Percentiles rank a stretch among this genome's conserved stretches.
These are phyloP conservation scores for Latrodectus elegans DNA, from an alignment of 2,888 invertebrate genomes.

Conservation along the genomic window DNA sequence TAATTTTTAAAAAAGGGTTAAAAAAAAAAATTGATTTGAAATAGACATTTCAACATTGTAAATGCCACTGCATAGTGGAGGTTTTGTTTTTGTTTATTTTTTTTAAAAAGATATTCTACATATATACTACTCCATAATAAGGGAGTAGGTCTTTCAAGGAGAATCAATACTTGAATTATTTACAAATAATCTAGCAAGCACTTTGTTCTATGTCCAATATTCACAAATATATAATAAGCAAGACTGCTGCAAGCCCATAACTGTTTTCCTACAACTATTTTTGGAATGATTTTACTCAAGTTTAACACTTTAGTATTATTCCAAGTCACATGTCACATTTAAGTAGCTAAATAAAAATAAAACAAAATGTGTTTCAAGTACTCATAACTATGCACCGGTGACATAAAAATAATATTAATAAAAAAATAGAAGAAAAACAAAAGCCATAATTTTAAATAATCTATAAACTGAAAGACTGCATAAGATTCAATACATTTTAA, in stretches of 20 bases:
- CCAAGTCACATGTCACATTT: conserved; percentile 39
- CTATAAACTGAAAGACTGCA: conserved; percentile 2
- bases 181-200: conserved; percentile 64
- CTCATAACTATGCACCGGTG: conserved; percentile 13
- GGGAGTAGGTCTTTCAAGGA: conserved; percentile 31
- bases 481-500: not conserved
- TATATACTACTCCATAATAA: conserved; percentile 34
- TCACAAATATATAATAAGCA: conserved; percentile 56
- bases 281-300: conserved; percentile 58
- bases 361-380: conserved; percentile 12
- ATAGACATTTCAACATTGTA: conserved; percentile 18
- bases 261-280: conserved; percentile 45
- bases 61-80: conserved; percentile 37
- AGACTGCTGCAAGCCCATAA: conserved; percentile 35
- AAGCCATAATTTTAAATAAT: not conserved
- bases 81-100: conserved; percentile 2
- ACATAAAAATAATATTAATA: conserved; percentile 15
- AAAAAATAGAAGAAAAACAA: conserved; percentile 20
- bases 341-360: conserved; percentile 32
- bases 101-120: conserved; percentile 32
- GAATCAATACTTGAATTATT: conserved; percentile 60
- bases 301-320: conserved; percentile 54
- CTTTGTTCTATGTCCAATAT: conserved; percentile 66
- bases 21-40: not conserved
- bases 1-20: too few relatives aligned